Base-by-base conservation (phyloP, 2,797 vertebrate species). In the Schizopygopsis malacanthus region DNA sequence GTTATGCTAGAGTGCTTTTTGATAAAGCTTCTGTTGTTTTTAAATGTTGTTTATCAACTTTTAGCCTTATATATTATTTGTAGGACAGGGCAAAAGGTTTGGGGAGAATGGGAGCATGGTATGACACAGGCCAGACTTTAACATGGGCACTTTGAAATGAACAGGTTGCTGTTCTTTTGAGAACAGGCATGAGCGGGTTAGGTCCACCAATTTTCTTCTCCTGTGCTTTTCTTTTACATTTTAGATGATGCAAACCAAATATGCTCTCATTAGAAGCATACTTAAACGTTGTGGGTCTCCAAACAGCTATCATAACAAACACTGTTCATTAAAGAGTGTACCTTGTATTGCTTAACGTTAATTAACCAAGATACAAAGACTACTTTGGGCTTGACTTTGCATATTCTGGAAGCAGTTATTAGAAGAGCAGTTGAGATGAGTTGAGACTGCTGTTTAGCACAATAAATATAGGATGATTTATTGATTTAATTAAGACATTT, bases 401-500 rank as follows among this genome's bases (percentile, higher is more conserved):
- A 83, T 25, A 50, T 76, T 83, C 54, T 73, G 43, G 8, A 54
- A 22, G 54, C 3, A 28, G 52, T 73, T 82, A 33, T 73, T 63
- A 37, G 54, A 37, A 1, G 1, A 56, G 73, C 45, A n/a, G 61
- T 67, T 67, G 33, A 54, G 20, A 28, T 43, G 63, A 78, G 28
- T 28, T 22, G 47, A 78, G 22, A 22, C 9, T 50, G 45, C 37
- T 54, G 61, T 84, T 84, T 56, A 39, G 37, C 63, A 41, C 37
- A 69, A 39, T 54, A 56, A 22, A 70, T 56, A 54, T 39, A 56
- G 70, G 18, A 28, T 28, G 63, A 78, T 77, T 56, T 77, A 67
- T 69, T 52, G 72, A 65, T 77, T 84, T 77, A 77, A 77, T 84
- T 77, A 28, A 37, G 45, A 52, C 54, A 52, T 52, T 52, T 50